Base-by-base conservation (phyloP, 1,140 invertebrate species). In the Coenobita brevimanus region DNA sequence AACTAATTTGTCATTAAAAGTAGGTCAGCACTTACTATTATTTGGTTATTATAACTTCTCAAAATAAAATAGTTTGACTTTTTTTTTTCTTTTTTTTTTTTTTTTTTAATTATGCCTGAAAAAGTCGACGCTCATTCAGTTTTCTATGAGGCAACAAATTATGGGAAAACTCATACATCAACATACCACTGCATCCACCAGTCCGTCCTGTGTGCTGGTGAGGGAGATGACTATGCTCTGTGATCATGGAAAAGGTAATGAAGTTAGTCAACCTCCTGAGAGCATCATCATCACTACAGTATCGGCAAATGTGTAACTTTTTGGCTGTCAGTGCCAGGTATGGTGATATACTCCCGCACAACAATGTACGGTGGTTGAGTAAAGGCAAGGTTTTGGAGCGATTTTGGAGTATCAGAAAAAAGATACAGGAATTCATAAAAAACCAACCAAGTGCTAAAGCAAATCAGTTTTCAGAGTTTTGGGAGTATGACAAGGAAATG, bases 141-240 rank as follows among this genome's bases (percentile, higher is more conserved):
- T n/a, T n/a, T n/a, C n/a, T n/a, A n/a, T n/a, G n/a, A n/a, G n/a
- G n/a, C n/a, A n/a, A n/a, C n/a, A n/a, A n/a, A n/a, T n/a, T n/a
- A n/a, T n/a, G n/a, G n/a, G n/a, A 41, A 78, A n/a, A 46, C 38
- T 78, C 38, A 78, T 43, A 78, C 50, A 43, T 24, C 50, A 78
- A 41, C 41, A 17, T 46, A 78, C 75, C 46, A 79, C 54, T 79
- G 76, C 76, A 79, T 79, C 76, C 76, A 79, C 76, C 76, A 79
- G 60, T 79, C 76, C 24, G 76, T 79, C 24, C 76, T 79, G 76
- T 75, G 27, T 79, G 76, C 46, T 27, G 33, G 43, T 79, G 43
- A 57, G 3, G 71, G 71, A 79, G 76, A 79, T 50, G 43, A 79
- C 13, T 79, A 79, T 79, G 38, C n/a, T n/a, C 8, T 38, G 76